Conservation (phyloP, 2,797 vertebrate species). For the Melanotaenia pygmaea region DNA sequence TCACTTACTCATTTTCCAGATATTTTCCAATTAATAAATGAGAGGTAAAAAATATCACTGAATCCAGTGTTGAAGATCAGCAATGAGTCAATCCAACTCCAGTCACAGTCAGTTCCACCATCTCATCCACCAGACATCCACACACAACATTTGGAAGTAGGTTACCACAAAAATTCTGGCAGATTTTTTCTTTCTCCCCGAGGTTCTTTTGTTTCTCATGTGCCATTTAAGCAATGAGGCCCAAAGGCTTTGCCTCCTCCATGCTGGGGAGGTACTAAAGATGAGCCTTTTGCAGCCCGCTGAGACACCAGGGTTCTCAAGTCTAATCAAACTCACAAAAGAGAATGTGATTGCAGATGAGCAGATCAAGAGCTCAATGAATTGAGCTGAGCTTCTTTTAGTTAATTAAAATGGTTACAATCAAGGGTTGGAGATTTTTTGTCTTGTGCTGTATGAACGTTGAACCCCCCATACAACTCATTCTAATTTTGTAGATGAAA, state of each 20-base stretch:
- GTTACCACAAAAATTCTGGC: background rate
- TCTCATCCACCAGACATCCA: background rate
- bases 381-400: conserved; percentile 31
- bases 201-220: background rate
- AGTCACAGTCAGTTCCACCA: background rate
- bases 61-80: too few species aligned
- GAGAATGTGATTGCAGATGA: conserved; percentile 18
- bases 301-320: conserved; percentile 17
- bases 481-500: conserved; percentile 47
- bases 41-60: too few species aligned
- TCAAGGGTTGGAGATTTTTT: conserved; percentile 28
- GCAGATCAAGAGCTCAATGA: conserved; percentile 17
- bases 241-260: background rate
- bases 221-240: background rate
- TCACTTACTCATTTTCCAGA: too few species aligned
- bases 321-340: conserved; percentile 29
- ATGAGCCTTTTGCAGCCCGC: conserved; percentile 10
- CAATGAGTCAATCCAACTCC: background rate
- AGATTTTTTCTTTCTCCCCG: background rate
- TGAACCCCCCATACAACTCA: conserved; percentile 19
- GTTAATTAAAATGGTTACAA: conserved; percentile 47
- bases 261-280: conserved; percentile 6
- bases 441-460: conserved; percentile 18
- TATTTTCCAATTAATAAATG: too few species aligned
- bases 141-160: background rate